phyloP scores from a whole-genome alignment of 1,140 invertebrate genomes.

The Drosophila quadrilineata region DNA sequence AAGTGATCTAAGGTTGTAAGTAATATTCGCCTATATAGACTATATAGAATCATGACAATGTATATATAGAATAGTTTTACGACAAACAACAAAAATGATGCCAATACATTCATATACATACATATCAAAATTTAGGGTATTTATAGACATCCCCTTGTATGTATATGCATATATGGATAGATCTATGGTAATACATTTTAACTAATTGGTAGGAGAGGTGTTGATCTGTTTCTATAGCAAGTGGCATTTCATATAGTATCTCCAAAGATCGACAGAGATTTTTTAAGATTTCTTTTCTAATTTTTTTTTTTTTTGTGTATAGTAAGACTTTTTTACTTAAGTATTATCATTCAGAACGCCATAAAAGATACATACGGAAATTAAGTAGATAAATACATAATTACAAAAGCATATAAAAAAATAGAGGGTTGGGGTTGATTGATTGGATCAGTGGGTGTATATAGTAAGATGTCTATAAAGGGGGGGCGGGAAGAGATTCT shows the following conservation, averaged over 20 bases:
- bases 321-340: slow-evolving; percentile 38
- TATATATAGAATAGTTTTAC: slow-evolving; percentile 25
- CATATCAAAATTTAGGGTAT: too few relatives aligned
- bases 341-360: slow-evolving; percentile 56
- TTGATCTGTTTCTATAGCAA: slow-evolving; percentile 80
- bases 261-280: too few relatives aligned
- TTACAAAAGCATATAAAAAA: slow-evolving; percentile 48
- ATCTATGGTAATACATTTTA: slow-evolving; percentile 12
- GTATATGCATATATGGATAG: slow-evolving; percentile 26
- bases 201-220: slow-evolving; percentile 77
- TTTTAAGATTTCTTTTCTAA: neutral
- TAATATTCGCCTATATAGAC: slow-evolving; percentile 41
- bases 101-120: slow-evolving; percentile 33
- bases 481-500: neutral
- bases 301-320: slow-evolving; percentile 17
- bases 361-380: slow-evolving; percentile 55
- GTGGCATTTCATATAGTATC: slow-evolving; percentile 39
- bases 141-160: too few relatives aligned
- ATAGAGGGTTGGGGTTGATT: too few relatives aligned
- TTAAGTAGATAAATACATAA: slow-evolving; percentile 41
- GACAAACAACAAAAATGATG: slow-evolving; percentile 60
- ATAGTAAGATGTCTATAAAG: neutral
- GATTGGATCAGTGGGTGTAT: slow-evolving; percentile 17
- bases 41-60: slow-evolving; percentile 26
- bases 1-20: slow-evolving; percentile 38